Percentiles rank a stretch among this genome's conserved stretches.
These are phyloP conservation scores for Pandemis corylana DNA, from an alignment of 2,888 invertebrate species.

Conservation along the genomic window DNA sequence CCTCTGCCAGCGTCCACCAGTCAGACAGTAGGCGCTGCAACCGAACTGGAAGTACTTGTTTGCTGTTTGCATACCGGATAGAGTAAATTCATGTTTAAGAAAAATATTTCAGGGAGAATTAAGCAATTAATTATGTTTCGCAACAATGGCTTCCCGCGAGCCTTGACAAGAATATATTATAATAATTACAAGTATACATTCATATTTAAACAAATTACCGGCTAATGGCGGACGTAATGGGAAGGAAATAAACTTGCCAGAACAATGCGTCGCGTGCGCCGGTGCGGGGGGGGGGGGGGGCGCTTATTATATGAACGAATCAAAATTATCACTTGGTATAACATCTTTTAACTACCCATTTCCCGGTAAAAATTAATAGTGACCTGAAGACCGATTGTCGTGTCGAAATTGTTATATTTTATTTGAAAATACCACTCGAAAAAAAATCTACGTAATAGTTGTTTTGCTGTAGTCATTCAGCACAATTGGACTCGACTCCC, in stretches of 20 bases:
- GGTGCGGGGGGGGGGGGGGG: background rate
- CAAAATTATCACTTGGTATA: background rate
- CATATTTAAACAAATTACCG: background rate
- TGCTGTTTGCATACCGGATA: background rate
- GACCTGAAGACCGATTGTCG: background rate
- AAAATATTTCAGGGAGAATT: background rate
- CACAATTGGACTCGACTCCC: too few relatives aligned
- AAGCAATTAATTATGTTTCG: background rate
- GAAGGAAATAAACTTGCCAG: background rate
- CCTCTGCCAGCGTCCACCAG: too few relatives aligned
- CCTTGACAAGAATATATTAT: constrained; percentile 1
- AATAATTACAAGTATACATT: constrained; percentile 1
- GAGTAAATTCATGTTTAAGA: background rate
- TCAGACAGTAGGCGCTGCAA: background rate
- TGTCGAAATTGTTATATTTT: too few relatives aligned
- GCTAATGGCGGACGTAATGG: background rate
- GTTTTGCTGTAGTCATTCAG: too few relatives aligned
- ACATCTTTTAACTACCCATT: background rate
- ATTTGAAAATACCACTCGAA: too few relatives aligned
- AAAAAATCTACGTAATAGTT: too few relatives aligned
- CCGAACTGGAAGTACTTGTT: background rate
- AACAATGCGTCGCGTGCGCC: constrained; percentile 1
- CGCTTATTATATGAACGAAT: background rate
- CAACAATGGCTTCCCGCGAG: background rate
- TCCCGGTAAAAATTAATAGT: background rate